Conservation (phyloP, 2,113 vertebrate species). For the Macroglossus sobrinus region DNA sequence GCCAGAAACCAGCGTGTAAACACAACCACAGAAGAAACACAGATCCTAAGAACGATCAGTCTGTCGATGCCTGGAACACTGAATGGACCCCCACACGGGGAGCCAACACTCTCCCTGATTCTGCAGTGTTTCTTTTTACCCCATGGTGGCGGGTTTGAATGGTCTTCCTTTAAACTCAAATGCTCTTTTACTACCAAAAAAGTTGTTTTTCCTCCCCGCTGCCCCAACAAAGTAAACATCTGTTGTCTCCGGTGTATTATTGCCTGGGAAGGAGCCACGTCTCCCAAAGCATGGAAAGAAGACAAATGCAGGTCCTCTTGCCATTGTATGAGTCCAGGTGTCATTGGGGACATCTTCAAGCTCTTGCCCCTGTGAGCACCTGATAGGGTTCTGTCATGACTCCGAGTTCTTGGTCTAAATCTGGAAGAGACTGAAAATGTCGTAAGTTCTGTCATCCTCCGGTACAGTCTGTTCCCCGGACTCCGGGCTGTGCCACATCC, state of each 20-base stretch:
- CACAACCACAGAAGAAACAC: neutral
- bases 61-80: neutral
- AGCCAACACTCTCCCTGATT: neutral
- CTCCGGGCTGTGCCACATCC: neutral
- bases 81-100: neutral
- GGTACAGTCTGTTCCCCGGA: neutral
- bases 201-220: neutral
- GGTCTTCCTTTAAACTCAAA: neutral
- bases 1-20: constrained; percentile 52
- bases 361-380: neutral
- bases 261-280: neutral
- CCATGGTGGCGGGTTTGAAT: neutral
- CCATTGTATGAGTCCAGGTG: neutral
- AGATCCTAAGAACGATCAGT: neutral
- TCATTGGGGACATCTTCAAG: neutral
- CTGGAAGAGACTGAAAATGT: neutral
- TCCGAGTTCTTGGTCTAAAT: neutral
- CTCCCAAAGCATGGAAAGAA: neutral
- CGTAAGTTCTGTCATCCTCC: neutral
- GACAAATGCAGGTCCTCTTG: neutral
- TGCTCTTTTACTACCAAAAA: neutral
- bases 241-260: neutral
- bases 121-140: neutral
- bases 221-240: neutral
- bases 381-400: neutral